phyloP scores from a whole-genome alignment of 92 coral and sea anemone genomes.

The Paramuricea clavata region DNA sequence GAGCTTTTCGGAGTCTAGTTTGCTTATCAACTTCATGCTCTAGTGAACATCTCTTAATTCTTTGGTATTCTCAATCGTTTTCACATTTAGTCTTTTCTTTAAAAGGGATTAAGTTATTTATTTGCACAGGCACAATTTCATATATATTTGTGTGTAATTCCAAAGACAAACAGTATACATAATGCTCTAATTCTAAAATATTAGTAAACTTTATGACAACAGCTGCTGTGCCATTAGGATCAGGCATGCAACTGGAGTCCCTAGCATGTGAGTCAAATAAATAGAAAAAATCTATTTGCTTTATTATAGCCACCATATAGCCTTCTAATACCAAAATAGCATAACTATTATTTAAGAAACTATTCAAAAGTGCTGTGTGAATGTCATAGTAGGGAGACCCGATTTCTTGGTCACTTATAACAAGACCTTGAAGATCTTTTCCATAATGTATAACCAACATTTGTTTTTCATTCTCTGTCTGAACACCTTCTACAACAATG shows the following conservation, averaged over 20 bases:
- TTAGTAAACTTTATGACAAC: neutral
- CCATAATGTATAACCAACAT: neutral
- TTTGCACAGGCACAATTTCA: neutral
- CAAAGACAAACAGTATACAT: neutral
- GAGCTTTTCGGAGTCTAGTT: conserved; percentile 1
- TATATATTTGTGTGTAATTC: neutral
- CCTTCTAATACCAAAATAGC: too few relatives aligned
- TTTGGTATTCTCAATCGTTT: neutral
- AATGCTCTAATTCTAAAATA: neutral
- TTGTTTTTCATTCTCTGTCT: neutral
- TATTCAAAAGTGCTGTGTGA: too few relatives aligned
- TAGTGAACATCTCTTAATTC: neutral
- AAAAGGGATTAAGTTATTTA: neutral
- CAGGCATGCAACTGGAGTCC: too few relatives aligned
- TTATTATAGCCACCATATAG: too few relatives aligned
- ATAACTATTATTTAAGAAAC: too few relatives aligned
- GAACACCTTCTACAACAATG: neutral
- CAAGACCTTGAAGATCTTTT: neutral
- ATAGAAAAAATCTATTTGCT: too few relatives aligned
- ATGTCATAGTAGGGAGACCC: neutral
- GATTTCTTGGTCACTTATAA: neutral
- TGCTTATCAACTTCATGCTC: conserved; percentile 1
- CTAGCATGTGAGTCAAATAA: too few relatives aligned
- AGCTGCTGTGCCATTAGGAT: neutral
- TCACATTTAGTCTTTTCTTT: neutral